Evolutionary conservation across 2,797 vertebrate species (phyloP).

Genomic region (Sternarchorhynchus goeldii): DNA sequence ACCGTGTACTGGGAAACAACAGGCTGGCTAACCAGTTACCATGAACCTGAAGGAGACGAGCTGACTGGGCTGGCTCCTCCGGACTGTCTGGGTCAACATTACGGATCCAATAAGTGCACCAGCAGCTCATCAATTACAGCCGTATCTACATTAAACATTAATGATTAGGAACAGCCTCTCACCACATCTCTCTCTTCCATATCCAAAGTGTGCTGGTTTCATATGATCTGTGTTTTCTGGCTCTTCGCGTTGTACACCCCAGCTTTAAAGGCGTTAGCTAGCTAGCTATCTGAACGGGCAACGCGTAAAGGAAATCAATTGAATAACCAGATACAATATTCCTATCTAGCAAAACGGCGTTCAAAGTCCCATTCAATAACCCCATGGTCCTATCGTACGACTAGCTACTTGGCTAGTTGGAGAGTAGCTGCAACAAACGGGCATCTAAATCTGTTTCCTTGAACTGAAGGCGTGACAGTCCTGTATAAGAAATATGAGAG

Average conservation of each 20-base stretch:
- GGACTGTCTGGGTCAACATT: background rate
- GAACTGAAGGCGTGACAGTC: conserved; percentile 55
- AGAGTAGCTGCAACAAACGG: conserved; percentile 6
- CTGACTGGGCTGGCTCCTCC: background rate
- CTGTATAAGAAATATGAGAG: background rate
- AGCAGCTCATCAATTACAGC: background rate
- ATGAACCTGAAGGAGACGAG: background rate
- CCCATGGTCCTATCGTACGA: background rate
- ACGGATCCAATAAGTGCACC: background rate
- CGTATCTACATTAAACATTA: background rate
- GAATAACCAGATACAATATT: conserved; percentile 8
- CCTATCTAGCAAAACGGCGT: background rate
- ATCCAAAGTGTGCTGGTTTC: conserved; percentile 5
- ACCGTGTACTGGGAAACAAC: background rate
- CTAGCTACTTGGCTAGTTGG: background rate
- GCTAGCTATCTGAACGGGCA: background rate
- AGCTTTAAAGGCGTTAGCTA: background rate
- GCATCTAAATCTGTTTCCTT: conserved; percentile 14
- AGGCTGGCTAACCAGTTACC: background rate
- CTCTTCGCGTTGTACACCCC: background rate
- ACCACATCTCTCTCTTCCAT: conserved; percentile 56
- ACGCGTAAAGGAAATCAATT: background rate
- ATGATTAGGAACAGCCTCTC: conserved; percentile 22
- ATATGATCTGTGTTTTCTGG: background rate
- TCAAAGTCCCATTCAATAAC: background rate